Evolutionary conservation across 2,113 vertebrate species (phyloP).

Genomic region (Axis porcinus): DNA sequence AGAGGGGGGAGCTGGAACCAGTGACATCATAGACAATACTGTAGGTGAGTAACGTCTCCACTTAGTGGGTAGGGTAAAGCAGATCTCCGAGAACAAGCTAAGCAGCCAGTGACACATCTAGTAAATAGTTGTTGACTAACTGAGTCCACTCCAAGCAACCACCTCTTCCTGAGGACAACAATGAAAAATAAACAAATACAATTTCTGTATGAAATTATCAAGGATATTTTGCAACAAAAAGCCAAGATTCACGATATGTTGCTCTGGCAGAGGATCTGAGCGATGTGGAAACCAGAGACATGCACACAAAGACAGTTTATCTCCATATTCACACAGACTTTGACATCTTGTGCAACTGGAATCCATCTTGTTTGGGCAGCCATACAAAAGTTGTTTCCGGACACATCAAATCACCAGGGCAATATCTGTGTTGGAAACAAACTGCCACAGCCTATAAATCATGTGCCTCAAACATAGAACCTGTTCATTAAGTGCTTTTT

Average conservation of each 20-base stretch:
- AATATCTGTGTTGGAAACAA: neutral
- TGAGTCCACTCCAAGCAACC: neutral
- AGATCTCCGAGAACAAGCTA: neutral
- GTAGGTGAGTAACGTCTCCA: neutral
- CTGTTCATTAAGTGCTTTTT: neutral
- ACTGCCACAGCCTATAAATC: neutral
- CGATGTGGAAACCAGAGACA: neutral
- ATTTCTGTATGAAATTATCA: conserved; percentile 38
- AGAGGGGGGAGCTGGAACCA: neutral
- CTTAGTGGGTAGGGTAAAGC: neutral
- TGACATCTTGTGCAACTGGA: neutral
- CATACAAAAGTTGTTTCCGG: neutral
- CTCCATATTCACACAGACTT: neutral
- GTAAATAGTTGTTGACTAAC: neutral
- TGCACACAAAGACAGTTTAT: neutral
- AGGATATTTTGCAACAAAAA: conserved; percentile 35
- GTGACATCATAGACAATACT: rapidly evolving
- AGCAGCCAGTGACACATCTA: neutral
- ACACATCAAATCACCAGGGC: neutral
- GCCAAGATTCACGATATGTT: neutral
- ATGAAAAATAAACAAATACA: conserved; percentile 28
- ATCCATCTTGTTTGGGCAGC: neutral
- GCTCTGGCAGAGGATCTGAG: conserved; percentile 44
- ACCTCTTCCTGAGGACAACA: neutral
- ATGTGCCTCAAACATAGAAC: neutral